Base-by-base conservation (phyloP, 2,888 invertebrate species). In the Pogonocherus hispidulus region DNA sequence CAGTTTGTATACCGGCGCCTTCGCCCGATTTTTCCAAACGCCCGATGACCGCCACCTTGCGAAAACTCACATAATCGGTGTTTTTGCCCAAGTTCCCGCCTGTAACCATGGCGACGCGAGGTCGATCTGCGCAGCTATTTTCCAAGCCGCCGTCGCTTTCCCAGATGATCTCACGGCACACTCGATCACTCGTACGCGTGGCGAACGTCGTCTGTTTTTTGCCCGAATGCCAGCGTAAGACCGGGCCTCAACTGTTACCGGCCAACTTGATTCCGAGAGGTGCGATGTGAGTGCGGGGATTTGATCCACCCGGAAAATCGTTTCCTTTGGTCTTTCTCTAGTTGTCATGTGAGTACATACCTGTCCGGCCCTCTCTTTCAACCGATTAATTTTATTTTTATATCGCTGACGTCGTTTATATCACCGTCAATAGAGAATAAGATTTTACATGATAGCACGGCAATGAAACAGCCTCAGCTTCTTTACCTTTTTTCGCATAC, bases 41-140 rank as follows among this genome's bases (percentile, higher is more conserved):
- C 55, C n/a, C 37, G 18, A 3, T 19, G 14, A 41, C 18, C 37
- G 20, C 37, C 51, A 19, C 47, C 62, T 49, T 23, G 11, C 32
- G 35, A 59, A 63, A 66, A 72, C 71, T 72, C 72, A 70, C 66
- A 67, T 76, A 76, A 78, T 77, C 72, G 80, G 70, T 75, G 75
- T 79, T 77, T 80, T 79, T 78, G 78, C 79, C 76, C 71, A 78
- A 79, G 78, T 81, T 84, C 82, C 82, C 84, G 84, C 82, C 78
- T 72, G 84, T 84, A 82, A 81, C 83, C 79, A 82, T 83, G 80
- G 79, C 76, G 75, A 83, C 81, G 78, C 73, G 80, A 82, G 83
- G 81, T 84, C 84, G 84, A 84, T 84, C 79, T 82, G 83, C 82
- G 82, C 82, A 79, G 79, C 77, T 78, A 73, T 79, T 71, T 68